Percentiles rank a stretch among this genome's conserved stretches.
Conservation (phyloP, 2,797 vertebrate species). For the Chloroceryle amazona region DNA sequence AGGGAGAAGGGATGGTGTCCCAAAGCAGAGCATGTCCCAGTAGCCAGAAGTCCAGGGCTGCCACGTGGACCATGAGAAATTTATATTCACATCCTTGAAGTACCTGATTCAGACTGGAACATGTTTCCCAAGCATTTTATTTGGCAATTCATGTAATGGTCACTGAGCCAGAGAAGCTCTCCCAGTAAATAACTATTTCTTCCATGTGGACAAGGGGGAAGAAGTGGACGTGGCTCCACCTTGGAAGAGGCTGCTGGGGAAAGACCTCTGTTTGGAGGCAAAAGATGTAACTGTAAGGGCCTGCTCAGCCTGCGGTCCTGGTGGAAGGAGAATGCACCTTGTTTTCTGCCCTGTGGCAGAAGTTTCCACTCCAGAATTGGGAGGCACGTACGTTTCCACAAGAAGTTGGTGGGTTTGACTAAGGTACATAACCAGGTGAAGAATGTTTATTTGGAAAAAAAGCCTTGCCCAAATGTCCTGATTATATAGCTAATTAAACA, state of each 20-base stretch:
- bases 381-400: neutral
- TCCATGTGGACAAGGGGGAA: neutral
- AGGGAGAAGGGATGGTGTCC: neutral
- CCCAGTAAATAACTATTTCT: neutral
- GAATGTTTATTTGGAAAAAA: conserved; percentile 13
- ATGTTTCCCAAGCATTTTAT: fast-evolving
- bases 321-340: fast-evolving
- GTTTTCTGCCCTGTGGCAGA: neutral
- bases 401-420: neutral
- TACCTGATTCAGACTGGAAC: neutral
- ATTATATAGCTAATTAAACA: conserved; percentile 67
- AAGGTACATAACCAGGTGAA: neutral
- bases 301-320: neutral
- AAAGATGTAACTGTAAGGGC: neutral
- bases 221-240: neutral
- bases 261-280: neutral
- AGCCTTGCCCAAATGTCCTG: conserved; percentile 24
- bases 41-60: neutral
- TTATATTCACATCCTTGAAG: neutral
- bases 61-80: neutral
- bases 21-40: neutral
- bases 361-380: neutral
- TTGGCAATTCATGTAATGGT: neutral
- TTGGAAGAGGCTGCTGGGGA: neutral
- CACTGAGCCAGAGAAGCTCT: neutral